Evolutionary conservation across 2,888 invertebrate species (phyloP).

Genomic region (Pseudococcus longispinus): DNA sequence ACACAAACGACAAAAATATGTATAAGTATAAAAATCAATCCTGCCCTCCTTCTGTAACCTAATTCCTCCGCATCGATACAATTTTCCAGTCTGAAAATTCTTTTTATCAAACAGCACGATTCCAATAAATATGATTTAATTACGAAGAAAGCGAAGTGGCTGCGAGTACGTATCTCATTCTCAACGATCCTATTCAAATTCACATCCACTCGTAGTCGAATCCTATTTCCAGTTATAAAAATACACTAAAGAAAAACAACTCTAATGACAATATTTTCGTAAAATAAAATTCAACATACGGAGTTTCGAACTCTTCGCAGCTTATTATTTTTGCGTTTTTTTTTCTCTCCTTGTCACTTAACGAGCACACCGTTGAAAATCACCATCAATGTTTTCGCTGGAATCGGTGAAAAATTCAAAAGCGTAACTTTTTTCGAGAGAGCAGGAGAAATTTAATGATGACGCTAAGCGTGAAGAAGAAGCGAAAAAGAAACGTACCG

Average conservation of each 20-base stretch:
- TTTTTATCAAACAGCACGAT: neutral
- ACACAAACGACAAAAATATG: too few relatives aligned
- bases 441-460: conserved; percentile 41
- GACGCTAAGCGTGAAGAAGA: neutral
- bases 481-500: neutral
- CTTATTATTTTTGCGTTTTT: conserved; percentile 23
- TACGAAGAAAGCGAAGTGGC: neutral
- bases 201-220: neutral
- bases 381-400: conserved; percentile 18
- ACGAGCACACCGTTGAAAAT: conserved; percentile 15
- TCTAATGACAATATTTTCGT: conserved; percentile 25
- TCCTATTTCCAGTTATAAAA: neutral
- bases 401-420: conserved; percentile 45
- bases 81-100: neutral
- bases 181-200: neutral
- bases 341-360: neutral
- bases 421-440: conserved; percentile 26
- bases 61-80: neutral
- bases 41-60: neutral
- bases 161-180: neutral
- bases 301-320: neutral
- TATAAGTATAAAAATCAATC: neutral
- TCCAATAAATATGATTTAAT: neutral
- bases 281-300: neutral
- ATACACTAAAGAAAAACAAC: neutral